Evolutionary conservation across 1,140 invertebrate species (phyloP).

Genomic region (Semibalanus balanoides): DNA sequence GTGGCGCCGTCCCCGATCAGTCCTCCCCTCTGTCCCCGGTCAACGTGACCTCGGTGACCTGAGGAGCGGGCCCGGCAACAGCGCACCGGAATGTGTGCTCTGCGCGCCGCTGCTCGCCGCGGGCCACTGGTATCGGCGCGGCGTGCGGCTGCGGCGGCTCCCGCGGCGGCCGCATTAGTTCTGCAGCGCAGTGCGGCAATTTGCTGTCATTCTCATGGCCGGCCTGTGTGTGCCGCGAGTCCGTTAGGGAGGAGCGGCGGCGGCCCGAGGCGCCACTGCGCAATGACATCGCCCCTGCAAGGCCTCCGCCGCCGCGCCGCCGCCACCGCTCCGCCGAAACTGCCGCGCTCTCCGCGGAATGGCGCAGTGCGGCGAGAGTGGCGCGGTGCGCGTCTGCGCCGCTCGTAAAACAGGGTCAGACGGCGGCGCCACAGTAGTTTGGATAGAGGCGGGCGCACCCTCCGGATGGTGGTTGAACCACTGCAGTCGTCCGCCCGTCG

Average conservation of each 20-base stretch:
- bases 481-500: no score
- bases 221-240: background rate
- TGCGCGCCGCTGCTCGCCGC: no score
- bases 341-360: background rate
- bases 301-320: no score
- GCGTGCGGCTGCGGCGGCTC: no score
- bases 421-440: no score
- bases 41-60: background rate
- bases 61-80: background rate
- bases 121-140: no score
- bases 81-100: background rate
- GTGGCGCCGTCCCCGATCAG: no score
- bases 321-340: background rate
- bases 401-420: no score
- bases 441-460: no score
- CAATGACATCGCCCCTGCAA: background rate
- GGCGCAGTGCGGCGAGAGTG: no score
- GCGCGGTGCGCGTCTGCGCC: background rate
- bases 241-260: background rate
- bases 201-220: background rate
- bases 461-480: no score
- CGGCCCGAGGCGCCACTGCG: no score
- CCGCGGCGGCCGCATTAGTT: background rate
- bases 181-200: background rate
- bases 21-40: background rate